Percentiles rank a stretch among this genome's conserved stretches.
Conservation (phyloP, 2,113 vertebrate genomes). For the Nerophis lumbriciformis region DNA sequence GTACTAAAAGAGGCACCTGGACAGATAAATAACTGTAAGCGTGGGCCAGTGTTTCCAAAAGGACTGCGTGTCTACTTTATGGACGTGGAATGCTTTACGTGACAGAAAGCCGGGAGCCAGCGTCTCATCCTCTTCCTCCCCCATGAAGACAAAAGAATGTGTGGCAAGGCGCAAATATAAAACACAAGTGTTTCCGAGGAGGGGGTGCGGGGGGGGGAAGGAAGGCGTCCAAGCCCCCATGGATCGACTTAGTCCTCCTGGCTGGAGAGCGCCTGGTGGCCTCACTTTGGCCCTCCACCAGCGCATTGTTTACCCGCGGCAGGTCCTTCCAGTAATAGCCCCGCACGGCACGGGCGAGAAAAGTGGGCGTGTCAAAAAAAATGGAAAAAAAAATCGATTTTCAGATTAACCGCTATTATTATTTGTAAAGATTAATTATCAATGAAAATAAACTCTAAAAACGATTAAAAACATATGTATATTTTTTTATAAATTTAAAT, state of each 20-base stretch:
- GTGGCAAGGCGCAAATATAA: slow-evolving; percentile 72
- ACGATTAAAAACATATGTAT: too few species aligned
- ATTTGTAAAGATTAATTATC: too few species aligned
- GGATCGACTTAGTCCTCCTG: slow-evolving; percentile 46
- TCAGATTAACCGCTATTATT: too few species aligned
- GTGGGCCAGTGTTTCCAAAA: neutral
- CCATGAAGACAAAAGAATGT: slow-evolving; percentile 67
- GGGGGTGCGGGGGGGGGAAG: slow-evolving; percentile 16
- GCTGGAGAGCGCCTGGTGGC: neutral
- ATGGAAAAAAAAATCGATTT: too few species aligned
- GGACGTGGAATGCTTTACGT: slow-evolving; percentile 49
- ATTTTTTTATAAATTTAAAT: too few species aligned
- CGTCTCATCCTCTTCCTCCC: slow-evolving; percentile 51
- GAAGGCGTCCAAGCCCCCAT: slow-evolving; percentile 47
- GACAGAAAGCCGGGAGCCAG: slow-evolving; percentile 47
- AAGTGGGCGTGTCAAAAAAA: too few species aligned
- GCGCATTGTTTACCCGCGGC: slow-evolving; percentile 12
- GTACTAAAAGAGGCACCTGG: neutral
- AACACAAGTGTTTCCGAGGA: slow-evolving; percentile 68
- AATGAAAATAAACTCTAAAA: too few species aligned
- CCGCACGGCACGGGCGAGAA: neutral
- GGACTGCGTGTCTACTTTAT: slow-evolving; percentile 22
- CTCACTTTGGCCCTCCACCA: slow-evolving; percentile 39
- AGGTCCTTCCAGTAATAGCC: slow-evolving; percentile 46
- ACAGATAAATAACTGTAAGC: neutral